These are phyloP conservation scores for Panorpa germanica DNA, from an alignment of 2,888 invertebrate species.

Conservation along the genomic window DNA sequence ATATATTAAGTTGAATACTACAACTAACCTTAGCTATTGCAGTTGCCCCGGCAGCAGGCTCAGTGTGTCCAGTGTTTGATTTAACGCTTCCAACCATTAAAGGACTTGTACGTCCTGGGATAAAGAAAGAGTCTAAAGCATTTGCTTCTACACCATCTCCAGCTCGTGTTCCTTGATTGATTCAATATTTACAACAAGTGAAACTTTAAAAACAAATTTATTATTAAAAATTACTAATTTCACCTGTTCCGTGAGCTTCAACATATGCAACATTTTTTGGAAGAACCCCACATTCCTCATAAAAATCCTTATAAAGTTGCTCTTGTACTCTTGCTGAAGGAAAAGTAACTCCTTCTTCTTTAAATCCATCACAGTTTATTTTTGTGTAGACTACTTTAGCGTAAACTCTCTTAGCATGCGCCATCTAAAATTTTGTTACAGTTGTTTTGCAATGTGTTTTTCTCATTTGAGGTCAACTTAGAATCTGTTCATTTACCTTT, in stretches of 20 bases:
- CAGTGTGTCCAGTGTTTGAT: conserved; percentile 24
- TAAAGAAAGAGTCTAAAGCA: conserved; percentile 34
- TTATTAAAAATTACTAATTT: conserved; percentile 15
- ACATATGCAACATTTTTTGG: conserved; percentile 37
- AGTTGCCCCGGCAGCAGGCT: conserved; percentile 25
- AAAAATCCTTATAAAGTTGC: conserved; percentile 31
- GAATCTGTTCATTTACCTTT: no score
- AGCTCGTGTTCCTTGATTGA: conserved; percentile 31
- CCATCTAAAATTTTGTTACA: conserved; percentile 9
- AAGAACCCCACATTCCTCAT: conserved; percentile 33
- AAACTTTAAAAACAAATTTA: no score
- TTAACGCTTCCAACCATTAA: conserved; percentile 30
- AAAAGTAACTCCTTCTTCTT: conserved; percentile 22
- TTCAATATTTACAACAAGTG: no score
- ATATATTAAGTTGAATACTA: conserved; percentile 10
- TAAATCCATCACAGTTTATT: conserved; percentile 37
- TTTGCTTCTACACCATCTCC: conserved; percentile 44
- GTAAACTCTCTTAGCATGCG: conserved; percentile 29
- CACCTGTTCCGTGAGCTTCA: conserved; percentile 48
- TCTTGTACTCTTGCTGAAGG: conserved; percentile 19
- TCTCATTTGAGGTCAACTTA: no score
- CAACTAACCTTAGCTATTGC: conserved; percentile 31
- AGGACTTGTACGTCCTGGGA: conserved; percentile 29
- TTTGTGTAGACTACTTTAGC: conserved; percentile 32
- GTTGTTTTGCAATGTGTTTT: no score